Evolutionary conservation across 2,888 invertebrate genomes (phyloP).

Genomic region (Drosophila cracens): DNA sequence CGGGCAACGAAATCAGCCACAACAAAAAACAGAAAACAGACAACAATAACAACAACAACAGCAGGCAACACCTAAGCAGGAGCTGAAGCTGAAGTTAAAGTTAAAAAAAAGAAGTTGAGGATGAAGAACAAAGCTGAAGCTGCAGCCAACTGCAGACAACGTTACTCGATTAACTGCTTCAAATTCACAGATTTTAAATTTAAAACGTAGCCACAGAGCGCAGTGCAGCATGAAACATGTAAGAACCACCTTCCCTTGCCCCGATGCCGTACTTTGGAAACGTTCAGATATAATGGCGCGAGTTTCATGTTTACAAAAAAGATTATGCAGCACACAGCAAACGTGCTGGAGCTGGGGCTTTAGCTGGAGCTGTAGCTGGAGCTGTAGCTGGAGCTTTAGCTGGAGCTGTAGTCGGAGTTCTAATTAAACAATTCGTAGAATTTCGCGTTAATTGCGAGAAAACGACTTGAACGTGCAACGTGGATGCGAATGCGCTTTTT

Average conservation of each 20-base stretch:
- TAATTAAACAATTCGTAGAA: conserved; percentile 86
- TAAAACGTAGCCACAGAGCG: conserved; percentile 71
- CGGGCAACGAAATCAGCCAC: conserved; percentile 66
- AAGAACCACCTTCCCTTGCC: conserved; percentile 11
- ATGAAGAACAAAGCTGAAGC: conserved; percentile 7
- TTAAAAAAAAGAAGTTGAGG: not conserved
- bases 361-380: not conserved
- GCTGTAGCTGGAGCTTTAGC: conserved; percentile 32
- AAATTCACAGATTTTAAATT: conserved; percentile 84
- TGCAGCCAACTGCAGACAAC: conserved; percentile 61
- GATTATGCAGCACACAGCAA: conserved; percentile 76
- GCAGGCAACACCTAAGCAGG: conserved; percentile 69
- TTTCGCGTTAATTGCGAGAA: conserved; percentile 85
- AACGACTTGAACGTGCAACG: conserved; percentile 81
- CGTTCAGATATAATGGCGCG: conserved; percentile 82
- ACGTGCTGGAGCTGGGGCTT: conserved; percentile 63
- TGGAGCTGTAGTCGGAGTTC: conserved; percentile 71
- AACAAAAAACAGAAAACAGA: conserved; percentile 33
- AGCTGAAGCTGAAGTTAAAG: conserved; percentile 30
- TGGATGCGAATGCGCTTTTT: conserved; percentile 27
- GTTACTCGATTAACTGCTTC: conserved; percentile 81
- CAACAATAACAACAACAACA: conserved; percentile 43
- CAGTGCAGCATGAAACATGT: conserved; percentile 47
- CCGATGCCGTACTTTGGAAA: conserved; percentile 24
- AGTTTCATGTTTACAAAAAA: conserved; percentile 84